These are phyloP conservation scores for Mesodorylaimus sp. DNA, from an alignment of 2,888 invertebrate genomes.

Conservation along the genomic window DNA sequence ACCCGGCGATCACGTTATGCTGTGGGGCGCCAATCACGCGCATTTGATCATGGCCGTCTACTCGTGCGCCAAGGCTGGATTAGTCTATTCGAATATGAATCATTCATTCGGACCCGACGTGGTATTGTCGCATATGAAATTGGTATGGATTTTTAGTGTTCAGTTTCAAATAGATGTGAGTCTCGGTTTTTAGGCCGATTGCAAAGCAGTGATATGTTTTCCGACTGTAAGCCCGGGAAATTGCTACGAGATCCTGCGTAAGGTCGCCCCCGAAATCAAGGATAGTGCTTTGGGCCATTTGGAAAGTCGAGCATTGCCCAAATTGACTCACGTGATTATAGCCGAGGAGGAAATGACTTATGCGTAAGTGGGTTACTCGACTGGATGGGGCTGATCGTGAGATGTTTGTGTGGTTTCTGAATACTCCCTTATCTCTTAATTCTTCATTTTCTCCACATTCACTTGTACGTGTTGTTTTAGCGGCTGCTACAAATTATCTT, in stretches of 20 bases:
- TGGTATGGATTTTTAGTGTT: background rate
- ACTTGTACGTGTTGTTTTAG: too few relatives aligned
- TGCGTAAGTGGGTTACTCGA: constrained; percentile 21
- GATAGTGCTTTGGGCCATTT: constrained; percentile 18
- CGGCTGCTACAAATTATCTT: background rate
- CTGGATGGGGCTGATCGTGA: too few relatives aligned
- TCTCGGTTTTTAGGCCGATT: constrained; percentile 28
- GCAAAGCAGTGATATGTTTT: constrained; percentile 31
- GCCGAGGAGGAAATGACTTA: constrained; percentile 27
- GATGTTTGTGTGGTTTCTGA: too few relatives aligned
- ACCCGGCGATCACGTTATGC: constrained; percentile 33
- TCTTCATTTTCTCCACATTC: too few relatives aligned
- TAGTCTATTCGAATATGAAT: constrained; percentile 33
- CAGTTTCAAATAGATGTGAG: background rate
- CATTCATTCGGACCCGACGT: constrained; percentile 28
- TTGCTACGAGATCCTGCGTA: constrained; percentile 27
- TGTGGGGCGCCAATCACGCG: constrained; percentile 34
- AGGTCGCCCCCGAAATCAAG: constrained; percentile 29
- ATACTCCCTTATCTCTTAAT: too few relatives aligned
- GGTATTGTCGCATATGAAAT: constrained; percentile 21
- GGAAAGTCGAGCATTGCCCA: constrained; percentile 26
- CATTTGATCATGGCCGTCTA: constrained; percentile 31
- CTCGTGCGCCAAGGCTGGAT: constrained; percentile 32
- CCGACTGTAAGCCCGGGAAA: constrained; percentile 27
- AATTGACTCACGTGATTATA: constrained; percentile 31